A percentile compares a stretch with the other conserved stretches of the same genome.
Conservation (phyloP, 2,113 vertebrate species). For the Micronycteris hirsuta region DNA sequence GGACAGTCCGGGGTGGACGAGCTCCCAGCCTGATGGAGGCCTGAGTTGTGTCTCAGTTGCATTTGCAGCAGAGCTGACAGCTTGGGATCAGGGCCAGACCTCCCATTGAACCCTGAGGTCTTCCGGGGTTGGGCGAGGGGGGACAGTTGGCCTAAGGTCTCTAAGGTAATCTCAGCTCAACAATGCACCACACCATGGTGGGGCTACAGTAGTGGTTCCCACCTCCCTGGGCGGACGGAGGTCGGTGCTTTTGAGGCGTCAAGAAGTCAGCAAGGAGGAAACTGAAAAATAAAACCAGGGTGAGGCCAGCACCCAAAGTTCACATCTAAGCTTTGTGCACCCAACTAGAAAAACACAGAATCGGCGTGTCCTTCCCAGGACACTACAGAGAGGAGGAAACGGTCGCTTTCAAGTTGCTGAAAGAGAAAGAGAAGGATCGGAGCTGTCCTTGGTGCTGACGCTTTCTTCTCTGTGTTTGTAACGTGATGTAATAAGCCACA, state of each 20-base stretch:
- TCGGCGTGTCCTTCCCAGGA: neutral
- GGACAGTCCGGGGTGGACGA: neutral
- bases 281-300: neutral
- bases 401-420: neutral
- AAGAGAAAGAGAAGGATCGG: accelerated
- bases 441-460: constrained; percentile 41
- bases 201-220: neutral
- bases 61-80: neutral
- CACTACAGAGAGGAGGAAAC: neutral
- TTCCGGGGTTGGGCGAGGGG: neutral
- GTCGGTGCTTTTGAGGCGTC: neutral
- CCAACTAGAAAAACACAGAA: neutral
- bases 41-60: neutral
- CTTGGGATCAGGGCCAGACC: neutral
- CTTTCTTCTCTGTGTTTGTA: neutral
- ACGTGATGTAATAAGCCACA: neutral
- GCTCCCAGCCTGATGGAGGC: neutral
- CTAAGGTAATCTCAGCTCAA: neutral
- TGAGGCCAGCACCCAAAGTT: neutral
- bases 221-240: neutral
- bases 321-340: neutral
- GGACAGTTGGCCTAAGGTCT: neutral
- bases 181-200: neutral
- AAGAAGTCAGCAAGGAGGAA: neutral
- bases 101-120: neutral